Conservation (phyloP, 2,797 vertebrate species). For the Eidolon dupreanum region DNA sequence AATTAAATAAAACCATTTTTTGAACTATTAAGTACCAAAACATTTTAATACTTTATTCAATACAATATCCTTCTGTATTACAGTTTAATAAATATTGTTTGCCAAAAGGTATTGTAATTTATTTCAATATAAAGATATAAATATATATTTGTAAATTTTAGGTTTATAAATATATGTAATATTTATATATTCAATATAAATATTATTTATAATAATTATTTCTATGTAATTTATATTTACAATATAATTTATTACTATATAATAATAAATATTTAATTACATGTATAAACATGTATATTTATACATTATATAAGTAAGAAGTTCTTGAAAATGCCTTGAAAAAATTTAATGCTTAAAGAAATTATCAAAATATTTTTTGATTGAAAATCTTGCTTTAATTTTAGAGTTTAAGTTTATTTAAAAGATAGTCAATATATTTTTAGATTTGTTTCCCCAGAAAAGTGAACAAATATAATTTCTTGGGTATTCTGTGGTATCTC, state of each 20-base stretch:
- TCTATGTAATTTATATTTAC: neutral
- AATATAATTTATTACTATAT: neutral
- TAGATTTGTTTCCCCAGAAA: neutral
- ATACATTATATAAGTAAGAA: neutral
- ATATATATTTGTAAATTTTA: conserved; percentile 48
- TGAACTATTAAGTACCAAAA: conserved; percentile 85
- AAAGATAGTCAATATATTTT: neutral
- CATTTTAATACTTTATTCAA: conserved; percentile 80
- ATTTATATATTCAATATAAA: neutral
- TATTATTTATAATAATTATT: neutral
- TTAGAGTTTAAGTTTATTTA: conserved; percentile 29
- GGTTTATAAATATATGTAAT: neutral
- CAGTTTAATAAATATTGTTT: conserved; percentile 82
- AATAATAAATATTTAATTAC: neutral
- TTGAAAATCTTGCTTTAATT: conserved; percentile 30
- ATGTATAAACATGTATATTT: neutral
- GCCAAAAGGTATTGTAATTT: conserved; percentile 77
- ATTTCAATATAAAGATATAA: conserved; percentile 77
- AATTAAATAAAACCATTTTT: conserved; percentile 87
- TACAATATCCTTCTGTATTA: conserved; percentile 81
- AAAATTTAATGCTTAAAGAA: conserved; percentile 23
- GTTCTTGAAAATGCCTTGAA: neutral
- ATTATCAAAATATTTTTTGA: conserved; percentile 16
- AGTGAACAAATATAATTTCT: conserved; percentile 8
- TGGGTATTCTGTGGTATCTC: neutral